Conservation (phyloP, 2,797 vertebrate species). For the Falco cherrug region DNA sequence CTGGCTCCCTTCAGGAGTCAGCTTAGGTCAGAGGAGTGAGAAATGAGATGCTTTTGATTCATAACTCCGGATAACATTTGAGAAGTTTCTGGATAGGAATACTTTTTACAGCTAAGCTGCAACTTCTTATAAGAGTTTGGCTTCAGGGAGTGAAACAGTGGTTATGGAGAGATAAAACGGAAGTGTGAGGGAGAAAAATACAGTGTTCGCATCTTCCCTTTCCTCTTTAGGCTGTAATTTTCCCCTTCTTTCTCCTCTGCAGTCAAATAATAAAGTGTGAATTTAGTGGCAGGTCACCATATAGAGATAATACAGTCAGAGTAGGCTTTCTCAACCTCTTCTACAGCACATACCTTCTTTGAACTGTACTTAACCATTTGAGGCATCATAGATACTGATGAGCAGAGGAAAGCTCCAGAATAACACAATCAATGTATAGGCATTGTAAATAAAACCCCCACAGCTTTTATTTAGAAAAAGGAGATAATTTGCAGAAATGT, state of each 20-base stretch:
- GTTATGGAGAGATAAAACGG: neutral
- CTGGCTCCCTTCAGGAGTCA: neutral
- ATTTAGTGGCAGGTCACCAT: neutral
- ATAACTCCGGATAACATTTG: neutral
- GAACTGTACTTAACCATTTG: neutral
- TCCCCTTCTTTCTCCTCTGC: neutral
- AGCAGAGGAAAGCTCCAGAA: neutral
- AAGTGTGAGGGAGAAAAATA: neutral
- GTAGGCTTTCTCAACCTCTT: neutral
- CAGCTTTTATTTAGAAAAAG: neutral
- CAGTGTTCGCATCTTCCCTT: neutral
- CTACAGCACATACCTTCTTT: neutral
- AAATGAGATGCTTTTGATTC: constrained; percentile 5
- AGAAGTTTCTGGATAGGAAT: neutral
- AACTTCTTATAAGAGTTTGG: neutral
- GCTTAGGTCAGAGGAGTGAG: neutral
- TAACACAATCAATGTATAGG: neutral
- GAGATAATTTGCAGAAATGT: neutral
- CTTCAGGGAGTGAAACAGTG: neutral
- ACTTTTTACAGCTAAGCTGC: neutral
- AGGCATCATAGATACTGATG: neutral
- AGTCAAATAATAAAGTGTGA: neutral
- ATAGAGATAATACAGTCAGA: neutral
- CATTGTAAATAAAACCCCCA: neutral
- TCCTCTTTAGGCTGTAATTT: neutral